Evolutionary conservation across 2,888 invertebrate genomes (phyloP).

Genomic region (Criorhina ranunculi): DNA sequence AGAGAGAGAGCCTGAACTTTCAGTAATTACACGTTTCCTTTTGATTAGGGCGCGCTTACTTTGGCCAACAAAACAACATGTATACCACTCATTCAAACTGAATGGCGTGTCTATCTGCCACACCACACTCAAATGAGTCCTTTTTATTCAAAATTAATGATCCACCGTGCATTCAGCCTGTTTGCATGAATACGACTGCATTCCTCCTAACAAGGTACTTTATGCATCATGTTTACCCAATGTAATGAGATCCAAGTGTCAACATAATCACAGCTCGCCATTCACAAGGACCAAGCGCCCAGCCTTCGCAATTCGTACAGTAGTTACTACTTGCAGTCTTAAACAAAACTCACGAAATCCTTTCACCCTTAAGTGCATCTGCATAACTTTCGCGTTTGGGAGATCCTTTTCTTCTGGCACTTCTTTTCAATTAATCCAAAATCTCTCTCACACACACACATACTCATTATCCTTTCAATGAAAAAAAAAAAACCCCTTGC

Average conservation of each 20-base stretch:
- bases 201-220: constrained; percentile 73
- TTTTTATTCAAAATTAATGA: constrained; percentile 74
- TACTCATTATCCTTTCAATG: constrained; percentile 62
- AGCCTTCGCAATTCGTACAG: constrained; percentile 17
- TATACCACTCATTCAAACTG: constrained; percentile 21
- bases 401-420: constrained; percentile 72
- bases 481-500: constrained; percentile 30
- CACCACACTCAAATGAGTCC: constrained; percentile 59
- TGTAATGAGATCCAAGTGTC: constrained; percentile 76
- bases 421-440: constrained; percentile 75
- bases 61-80: constrained; percentile 8
- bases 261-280: constrained; percentile 73
- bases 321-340: constrained; percentile 53
- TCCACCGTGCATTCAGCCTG: constrained; percentile 49
- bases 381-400: constrained; percentile 69
- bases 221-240: constrained; percentile 72
- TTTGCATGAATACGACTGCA: constrained; percentile 16
- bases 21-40: constrained; percentile 73
- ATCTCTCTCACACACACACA: constrained; percentile 27
- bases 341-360: constrained; percentile 66
- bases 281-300: constrained; percentile 49
- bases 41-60: constrained; percentile 62
- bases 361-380: constrained; percentile 75
- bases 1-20: constrained; percentile 14
- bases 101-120: constrained; percentile 50